These are phyloP conservation scores for Maniola hyperantus DNA, from an alignment of 2,888 invertebrate genomes.

Conservation along the genomic window DNA sequence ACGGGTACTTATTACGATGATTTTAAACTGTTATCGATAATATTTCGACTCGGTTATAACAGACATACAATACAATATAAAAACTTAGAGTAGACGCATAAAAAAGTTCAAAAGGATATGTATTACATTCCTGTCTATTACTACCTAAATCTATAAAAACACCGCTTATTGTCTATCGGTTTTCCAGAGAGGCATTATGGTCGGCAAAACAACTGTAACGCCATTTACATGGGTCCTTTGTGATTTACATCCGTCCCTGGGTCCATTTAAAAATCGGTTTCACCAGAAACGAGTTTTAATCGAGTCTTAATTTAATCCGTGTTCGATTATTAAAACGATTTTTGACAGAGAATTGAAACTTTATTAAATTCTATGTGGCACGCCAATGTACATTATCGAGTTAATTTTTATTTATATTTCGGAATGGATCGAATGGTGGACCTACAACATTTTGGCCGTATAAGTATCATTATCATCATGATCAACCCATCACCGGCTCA, in stretches of 20 bases:
- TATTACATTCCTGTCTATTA: slow-evolving; percentile 18
- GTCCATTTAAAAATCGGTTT: slow-evolving; percentile 50
- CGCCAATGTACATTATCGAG: neutral
- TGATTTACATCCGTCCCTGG: slow-evolving; percentile 54
- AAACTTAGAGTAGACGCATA: no score
- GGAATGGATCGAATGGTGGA: no score
- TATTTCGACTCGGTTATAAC: no score
- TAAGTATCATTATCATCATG: no score
- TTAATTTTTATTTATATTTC: neutral
- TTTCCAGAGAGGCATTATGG: slow-evolving; percentile 51
- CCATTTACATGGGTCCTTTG: slow-evolving; percentile 69
- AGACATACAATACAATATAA: no score
- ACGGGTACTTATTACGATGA: no score
- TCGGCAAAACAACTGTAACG: slow-evolving; percentile 60
- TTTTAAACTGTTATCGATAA: no score
- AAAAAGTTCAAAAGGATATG: no score
- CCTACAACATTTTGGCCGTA: no score
- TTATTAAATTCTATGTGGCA: neutral
- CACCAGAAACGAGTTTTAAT: slow-evolving; percentile 51
- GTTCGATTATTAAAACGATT: slow-evolving; percentile 35
- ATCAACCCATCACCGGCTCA: no score
- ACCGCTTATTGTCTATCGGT: slow-evolving; percentile 47
- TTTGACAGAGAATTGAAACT: slow-evolving; percentile 1
- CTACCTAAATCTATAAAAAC: slow-evolving; percentile 31
- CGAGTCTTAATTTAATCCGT: slow-evolving; percentile 46